A percentile compares a stretch with the other conserved stretches of the same genome.
Conservation (phyloP, 2,888 invertebrate species). For the Eucera pruinosa region DNA sequence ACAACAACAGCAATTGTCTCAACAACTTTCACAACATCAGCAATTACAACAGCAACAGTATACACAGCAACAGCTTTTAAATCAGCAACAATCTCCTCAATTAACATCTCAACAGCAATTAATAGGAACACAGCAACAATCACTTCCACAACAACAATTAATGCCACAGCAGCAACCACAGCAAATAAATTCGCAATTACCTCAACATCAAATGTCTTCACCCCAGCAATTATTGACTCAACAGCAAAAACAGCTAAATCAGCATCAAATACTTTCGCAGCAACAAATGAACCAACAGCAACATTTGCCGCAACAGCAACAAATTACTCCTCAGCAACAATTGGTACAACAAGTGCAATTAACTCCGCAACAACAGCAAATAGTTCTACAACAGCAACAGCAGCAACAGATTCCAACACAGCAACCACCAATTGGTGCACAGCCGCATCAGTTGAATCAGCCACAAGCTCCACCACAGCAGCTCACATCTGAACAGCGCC, state of each 20-base stretch:
- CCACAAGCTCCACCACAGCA: slow-evolving; percentile 78
- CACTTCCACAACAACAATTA: slow-evolving; percentile 63
- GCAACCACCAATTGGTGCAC: slow-evolving; percentile 68
- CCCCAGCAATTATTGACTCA: slow-evolving; percentile 81
- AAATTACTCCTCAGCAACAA: slow-evolving; percentile 71
- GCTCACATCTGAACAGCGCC: slow-evolving; percentile 80
- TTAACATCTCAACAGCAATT: slow-evolving; percentile 69
- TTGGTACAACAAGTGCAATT: slow-evolving; percentile 70
- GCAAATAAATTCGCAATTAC: slow-evolving; percentile 77
- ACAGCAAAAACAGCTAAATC: slow-evolving; percentile 81
- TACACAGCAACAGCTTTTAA: slow-evolving; percentile 82
- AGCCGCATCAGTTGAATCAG: slow-evolving; percentile 71
- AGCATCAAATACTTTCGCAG: slow-evolving; percentile 75
- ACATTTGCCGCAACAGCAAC: slow-evolving; percentile 74
- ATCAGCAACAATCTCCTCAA: slow-evolving; percentile 83
- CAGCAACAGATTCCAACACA: slow-evolving; percentile 74
- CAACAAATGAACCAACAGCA: slow-evolving; percentile 84
- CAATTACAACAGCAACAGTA: slow-evolving; percentile 71
- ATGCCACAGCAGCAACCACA: slow-evolving; percentile 84
- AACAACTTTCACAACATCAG: slow-evolving; percentile 68
- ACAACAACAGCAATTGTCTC: slow-evolving; percentile 73
- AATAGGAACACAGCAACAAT: slow-evolving; percentile 69
- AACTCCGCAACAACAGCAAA: slow-evolving; percentile 73
- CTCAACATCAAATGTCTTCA: slow-evolving; percentile 73
- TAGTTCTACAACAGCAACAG: slow-evolving; percentile 75